Evolutionary conservation across 2,888 invertebrate species (phyloP), one percentile per base, ranked within the genome.

Genomic region (Aphodius granarius): DNA sequence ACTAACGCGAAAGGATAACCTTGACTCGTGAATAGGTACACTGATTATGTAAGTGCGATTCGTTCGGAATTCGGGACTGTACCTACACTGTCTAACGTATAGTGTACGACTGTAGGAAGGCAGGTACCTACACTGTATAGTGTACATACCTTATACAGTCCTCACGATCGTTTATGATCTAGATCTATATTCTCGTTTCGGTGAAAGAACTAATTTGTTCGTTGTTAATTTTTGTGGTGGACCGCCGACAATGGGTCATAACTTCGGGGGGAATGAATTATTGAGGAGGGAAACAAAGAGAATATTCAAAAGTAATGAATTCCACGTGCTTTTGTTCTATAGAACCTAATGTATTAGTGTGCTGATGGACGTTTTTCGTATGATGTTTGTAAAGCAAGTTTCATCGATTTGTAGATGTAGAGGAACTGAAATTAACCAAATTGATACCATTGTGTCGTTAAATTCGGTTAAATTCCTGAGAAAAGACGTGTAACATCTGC

Each of bases 1-100:
- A 85, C 83, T 84, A 84, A 72, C 78, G 81, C 73, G 75, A 77
- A 82, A 81, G 81, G 81, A 80, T 85, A 85, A 85, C 86, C 86
- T 86, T 86, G 86, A 85, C 84, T 83, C 80, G 81, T 79, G 82
- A 72, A 74, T 73, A n/a, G n/a, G n/a, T n/a, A 70, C 72, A 75
- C 77, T 70, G 72, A 77, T 77, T 77, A 77, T 75, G 72, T 77
- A 77, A 77, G 43, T 43, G 13, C 43, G 43, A 43, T 43, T 43
- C 43, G 43, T 6, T 43, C 6, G 43, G 43, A 43, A 43, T 43
- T 13, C 43, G 43, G 43, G 43, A 43, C 43, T 13, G 43, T 13
- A 43, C 43, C n/a, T n/a, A n/a, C n/a, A n/a, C n/a, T n/a, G n/a
- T n/a, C n/a, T n/a, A n/a, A n/a, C n/a, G n/a, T n/a, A n/a, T n/a